phyloP scores from a whole-genome alignment of 1,140 invertebrate genomes.

The Phthorimaea operculella region DNA sequence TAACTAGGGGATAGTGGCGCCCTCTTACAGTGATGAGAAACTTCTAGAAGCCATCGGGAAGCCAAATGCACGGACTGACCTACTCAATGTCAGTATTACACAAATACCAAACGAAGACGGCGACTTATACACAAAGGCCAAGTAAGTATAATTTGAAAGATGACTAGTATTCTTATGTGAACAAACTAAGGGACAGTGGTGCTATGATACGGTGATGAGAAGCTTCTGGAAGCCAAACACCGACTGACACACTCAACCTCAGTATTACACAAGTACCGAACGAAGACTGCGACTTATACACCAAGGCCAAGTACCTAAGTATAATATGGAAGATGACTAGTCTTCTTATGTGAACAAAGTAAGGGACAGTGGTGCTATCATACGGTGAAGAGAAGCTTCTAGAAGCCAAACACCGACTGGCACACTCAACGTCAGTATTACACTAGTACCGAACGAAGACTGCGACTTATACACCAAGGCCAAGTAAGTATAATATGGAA shows the following conservation, averaged over 20 bases:
- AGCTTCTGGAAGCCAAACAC: constrained; percentile 25
- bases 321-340: too few species aligned
- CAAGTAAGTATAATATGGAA: constrained; percentile 58
- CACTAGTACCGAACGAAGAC: constrained; percentile 52
- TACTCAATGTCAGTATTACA: constrained; percentile 30
- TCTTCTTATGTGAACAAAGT: constrained; percentile 41
- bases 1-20: constrained; percentile 68
- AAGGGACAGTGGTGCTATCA: constrained; percentile 66
- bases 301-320: constrained; percentile 62
- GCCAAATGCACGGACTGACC: constrained; percentile 19
- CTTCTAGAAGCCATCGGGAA: constrained; percentile 22
- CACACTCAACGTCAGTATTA: constrained; percentile 34
- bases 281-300: constrained; percentile 52
- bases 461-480: constrained; percentile 53
- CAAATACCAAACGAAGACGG: constrained; percentile 57
- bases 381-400: constrained; percentile 54
- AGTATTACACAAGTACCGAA: constrained; percentile 49
- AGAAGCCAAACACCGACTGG: constrained; percentile 29
- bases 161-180: not conserved
- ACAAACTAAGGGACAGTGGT: constrained; percentile 69
- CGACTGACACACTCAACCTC: constrained; percentile 37
- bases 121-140: constrained; percentile 39
- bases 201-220: constrained; percentile 58
- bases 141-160: too few species aligned
- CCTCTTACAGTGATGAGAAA: constrained; percentile 56